Evolutionary conservation across 2,888 invertebrate species (phyloP), one percentile per base, ranked within the genome.

Genomic region (Tachina fera): DNA sequence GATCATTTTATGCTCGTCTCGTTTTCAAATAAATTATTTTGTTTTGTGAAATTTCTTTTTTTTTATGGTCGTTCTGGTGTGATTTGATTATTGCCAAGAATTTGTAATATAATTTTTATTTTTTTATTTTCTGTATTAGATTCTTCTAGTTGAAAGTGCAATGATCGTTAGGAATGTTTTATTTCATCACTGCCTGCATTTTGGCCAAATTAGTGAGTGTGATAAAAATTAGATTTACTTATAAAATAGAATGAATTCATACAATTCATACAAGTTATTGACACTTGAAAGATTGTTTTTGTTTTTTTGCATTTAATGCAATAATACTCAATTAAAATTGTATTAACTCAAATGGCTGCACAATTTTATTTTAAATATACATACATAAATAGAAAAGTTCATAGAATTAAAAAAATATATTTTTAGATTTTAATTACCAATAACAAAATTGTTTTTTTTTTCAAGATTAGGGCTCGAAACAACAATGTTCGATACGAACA

Each of bases 81-180:
- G 72, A 68, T 80, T 76, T 71, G 76, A 78, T 72, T 74, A 80
- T 83, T 86, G 83, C 83, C 80, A 86, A 86, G 79, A 80, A 86
- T 83, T 86, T 86, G 41, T 43, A 13, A 6, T 70, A 16, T 51
- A 8, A 8, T 51, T 60, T 11, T 43, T 51, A 1, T 43, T 47
- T n/a, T 67, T 41, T 39, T n/a, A n/a, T n/a, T n/a, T 51, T 76
- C 60, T 53, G 22, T 61, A 51, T 74, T 45, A 74, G 77, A 85
- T 87, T 87, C 70, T 87, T 87, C 70, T 79, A 81, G 79, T 76
- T 84, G 78, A 84, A 83, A 87, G 87, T 86, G 87, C 87, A 87
- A 87, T 80, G 87, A 86, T 86, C 87, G 76, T 77, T 14, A 70
- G 76, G 77, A 79, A 86, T 83, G 72, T 76, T 68, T 78, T 70